A percentile compares a stretch with the other conserved stretches of the same genome.
Conservation (phyloP, 2,113 vertebrate species). For the Acinonyx jubatus region DNA sequence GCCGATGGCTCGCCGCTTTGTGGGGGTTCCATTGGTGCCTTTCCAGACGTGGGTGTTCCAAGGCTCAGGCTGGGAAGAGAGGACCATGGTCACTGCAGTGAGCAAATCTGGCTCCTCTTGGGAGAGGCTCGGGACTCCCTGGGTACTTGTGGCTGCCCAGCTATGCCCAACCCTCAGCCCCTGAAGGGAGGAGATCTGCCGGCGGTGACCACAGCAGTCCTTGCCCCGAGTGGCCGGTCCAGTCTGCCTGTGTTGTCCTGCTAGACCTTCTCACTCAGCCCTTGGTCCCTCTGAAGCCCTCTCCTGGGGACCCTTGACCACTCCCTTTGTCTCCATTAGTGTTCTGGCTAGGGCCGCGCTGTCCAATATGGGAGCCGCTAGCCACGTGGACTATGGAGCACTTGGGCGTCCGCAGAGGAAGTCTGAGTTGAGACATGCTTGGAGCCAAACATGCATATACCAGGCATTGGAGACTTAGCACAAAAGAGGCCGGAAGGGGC, state of each 20-base stretch:
- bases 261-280: background rate
- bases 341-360: background rate
- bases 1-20: conserved; percentile 97
- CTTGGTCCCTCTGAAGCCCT: background rate
- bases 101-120: background rate
- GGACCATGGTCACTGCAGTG: background rate
- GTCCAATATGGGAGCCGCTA: rapidly evolving
- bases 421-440: rapidly evolving
- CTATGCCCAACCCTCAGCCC: background rate
- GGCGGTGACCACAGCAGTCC: too few species aligned
- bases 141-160: background rate
- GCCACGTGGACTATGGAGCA: rapidly evolving
- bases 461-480: rapidly evolving
- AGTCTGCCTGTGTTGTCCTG: background rate
- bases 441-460: rapidly evolving
- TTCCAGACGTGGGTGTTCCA: conserved; percentile 98
- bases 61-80: conserved; percentile 89
- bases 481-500: background rate
- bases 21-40: conserved; percentile 96
- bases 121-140: background rate
- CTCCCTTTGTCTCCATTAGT: too few species aligned
- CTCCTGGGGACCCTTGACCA: background rate
- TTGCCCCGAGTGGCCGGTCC: background rate
- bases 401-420: rapidly evolving
- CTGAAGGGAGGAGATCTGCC: background rate